Evolutionary conservation across 2,113 vertebrate species (phyloP), one percentile per base, ranked within the genome.

Genomic region (Leiothrix lutea): DNA sequence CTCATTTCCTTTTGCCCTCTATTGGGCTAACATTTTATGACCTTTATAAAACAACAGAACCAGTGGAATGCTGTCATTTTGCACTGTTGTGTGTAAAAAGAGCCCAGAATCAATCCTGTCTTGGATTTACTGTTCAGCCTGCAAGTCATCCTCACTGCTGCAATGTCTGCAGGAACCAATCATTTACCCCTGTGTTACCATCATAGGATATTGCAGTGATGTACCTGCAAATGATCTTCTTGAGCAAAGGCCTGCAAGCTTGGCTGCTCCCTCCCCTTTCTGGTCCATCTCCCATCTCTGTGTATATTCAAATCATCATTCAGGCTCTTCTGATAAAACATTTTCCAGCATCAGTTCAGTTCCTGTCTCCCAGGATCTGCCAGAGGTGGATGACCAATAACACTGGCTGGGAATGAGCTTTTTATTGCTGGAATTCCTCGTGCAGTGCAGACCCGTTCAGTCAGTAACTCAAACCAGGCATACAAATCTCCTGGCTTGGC

Each of bases 1-100:
- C 81, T 95, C 45, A 90, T 96, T 97, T 96, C 95, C 94, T 96
- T 88, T 91, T 93, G 66, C 81, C 38, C 62, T 94, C 60, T 33
- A 51, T 26, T 77, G 92, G 71, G 54, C 75, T 83, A 90, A 62
- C 42, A 20, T 89, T 92, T 88, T 95, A 94, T 58, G 83, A 64
- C 81, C 29, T 87, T 82, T 90, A 77, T 73, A 86, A 87, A 87
- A 62, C 62, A 80, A 51, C 51, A 82, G 35, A 91, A 94, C 5
- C 38, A 48, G 54, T 45, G 85, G 90, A 88, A 96, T 94, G 85
- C n/a, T 65, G n/a, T 75, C 35, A 70, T 91, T 95, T 86, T 90
- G 71, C 81, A 66, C 50, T 35, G 33, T 2, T 90, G 26, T 58
- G 26, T 70, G 33, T 29, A 69, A 80, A 71, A 91, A 66, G 35